These are phyloP conservation scores for Oryzias melastigma DNA, from an alignment of 2,113 vertebrate genomes.

Conservation along the genomic window DNA sequence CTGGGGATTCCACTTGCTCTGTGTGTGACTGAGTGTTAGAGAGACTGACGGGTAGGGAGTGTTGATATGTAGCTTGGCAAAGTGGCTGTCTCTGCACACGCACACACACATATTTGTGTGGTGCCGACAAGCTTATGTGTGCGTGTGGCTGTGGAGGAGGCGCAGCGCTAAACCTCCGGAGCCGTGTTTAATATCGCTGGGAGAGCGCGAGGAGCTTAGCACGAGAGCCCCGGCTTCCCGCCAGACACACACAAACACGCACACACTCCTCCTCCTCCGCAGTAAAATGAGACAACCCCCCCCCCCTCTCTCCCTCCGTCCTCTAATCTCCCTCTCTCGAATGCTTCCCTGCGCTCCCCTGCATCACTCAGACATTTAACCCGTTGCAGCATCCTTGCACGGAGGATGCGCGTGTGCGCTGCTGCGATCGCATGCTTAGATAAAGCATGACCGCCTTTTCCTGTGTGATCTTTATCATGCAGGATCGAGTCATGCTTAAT, in stretches of 20 bases:
- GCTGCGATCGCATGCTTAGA: constrained; percentile 5
- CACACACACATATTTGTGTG: constrained; percentile 12
- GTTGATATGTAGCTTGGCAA: constrained; percentile 50
- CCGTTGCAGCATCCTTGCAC: constrained; percentile 46
- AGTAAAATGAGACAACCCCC: constrained; percentile 65
- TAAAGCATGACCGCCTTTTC: constrained; percentile 30
- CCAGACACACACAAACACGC: constrained; percentile 49
- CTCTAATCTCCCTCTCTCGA: constrained; percentile 77
- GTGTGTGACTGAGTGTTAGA: constrained; percentile 34
- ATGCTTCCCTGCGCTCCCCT: constrained; percentile 73
- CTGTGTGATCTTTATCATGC: background rate
- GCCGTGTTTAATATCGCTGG: constrained; percentile 76
- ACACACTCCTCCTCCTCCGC: constrained; percentile 45
- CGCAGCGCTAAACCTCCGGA: constrained; percentile 70
- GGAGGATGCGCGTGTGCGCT: constrained; percentile 12
- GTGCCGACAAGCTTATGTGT: constrained; percentile 2
- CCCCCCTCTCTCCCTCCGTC: constrained; percentile 52
- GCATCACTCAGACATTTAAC: constrained; percentile 78
- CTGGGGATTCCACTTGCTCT: constrained; percentile 62
- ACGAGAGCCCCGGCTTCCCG: constrained; percentile 70
- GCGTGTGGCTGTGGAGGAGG: constrained; percentile 59
- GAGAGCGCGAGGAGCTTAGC: constrained; percentile 75
- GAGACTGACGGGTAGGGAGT: constrained; percentile 52
- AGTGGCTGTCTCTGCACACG: constrained; percentile 10
- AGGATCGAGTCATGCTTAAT: too few relatives aligned